These are phyloP conservation scores for Mobula birostris DNA, from an alignment of 2,113 vertebrate species.

Conservation along the genomic window DNA sequence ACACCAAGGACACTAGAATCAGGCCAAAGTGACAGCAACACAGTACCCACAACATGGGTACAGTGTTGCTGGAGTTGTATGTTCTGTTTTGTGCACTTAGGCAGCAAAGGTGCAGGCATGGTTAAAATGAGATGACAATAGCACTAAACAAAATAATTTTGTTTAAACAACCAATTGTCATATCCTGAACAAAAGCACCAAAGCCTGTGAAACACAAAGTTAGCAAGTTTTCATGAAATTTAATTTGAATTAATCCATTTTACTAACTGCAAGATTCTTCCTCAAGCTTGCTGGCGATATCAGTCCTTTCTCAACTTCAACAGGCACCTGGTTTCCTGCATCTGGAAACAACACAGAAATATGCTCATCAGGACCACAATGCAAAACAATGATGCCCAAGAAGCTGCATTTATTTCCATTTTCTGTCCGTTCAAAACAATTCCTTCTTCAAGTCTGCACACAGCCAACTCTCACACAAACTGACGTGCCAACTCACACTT, in stretches of 20 bases:
- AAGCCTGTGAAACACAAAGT: background rate
- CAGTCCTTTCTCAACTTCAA: slow-evolving; percentile 15
- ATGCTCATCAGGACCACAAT: background rate
- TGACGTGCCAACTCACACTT: background rate
- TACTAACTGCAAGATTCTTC: slow-evolving; percentile 27
- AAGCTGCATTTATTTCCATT: background rate
- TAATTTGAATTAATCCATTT: background rate
- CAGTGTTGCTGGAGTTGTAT: too few species aligned
- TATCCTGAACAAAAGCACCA: background rate
- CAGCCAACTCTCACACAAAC: background rate
- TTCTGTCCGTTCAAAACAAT: background rate
- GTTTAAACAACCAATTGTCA: background rate
- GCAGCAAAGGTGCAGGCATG: background rate
- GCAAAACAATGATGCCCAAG: background rate
- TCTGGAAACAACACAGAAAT: background rate
- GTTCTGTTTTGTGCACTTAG: background rate
- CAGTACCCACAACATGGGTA: background rate
- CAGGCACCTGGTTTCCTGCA: background rate
- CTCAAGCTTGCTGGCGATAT: slow-evolving; percentile 15
- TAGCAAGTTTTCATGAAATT: background rate
- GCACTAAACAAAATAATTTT: background rate
- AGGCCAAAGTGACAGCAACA: background rate
- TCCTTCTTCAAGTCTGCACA: background rate
- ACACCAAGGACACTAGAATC: background rate
- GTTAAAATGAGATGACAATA: background rate